phyloP scores from a whole-genome alignment of 64 coral and sea anemone species.

The Exaiptasia diaphana region DNA sequence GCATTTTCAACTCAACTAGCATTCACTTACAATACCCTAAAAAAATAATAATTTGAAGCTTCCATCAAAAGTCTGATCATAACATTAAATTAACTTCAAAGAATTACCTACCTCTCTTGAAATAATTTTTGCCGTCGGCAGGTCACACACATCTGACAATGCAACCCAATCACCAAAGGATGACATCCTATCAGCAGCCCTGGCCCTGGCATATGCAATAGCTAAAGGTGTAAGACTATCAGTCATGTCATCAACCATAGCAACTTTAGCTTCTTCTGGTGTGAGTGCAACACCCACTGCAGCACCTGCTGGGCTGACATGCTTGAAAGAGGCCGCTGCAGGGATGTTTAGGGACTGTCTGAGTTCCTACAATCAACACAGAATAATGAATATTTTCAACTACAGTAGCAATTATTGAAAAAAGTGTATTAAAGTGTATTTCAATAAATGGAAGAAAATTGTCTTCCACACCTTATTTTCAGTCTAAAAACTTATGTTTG shows the following conservation, averaged over 20 bases:
- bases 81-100: no score
- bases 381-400: no score
- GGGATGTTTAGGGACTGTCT: slow-evolving; percentile 69
- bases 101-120: slow-evolving; percentile 93
- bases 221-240: slow-evolving; percentile 88
- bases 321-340: slow-evolving; percentile 95
- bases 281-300: slow-evolving; percentile 75
- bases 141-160: slow-evolving; percentile 87
- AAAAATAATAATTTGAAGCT: no score
- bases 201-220: slow-evolving; percentile 89
- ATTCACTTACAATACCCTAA: no score
- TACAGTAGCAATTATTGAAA: no score
- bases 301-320: slow-evolving; percentile 94
- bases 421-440: no score
- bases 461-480: no score
- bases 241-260: slow-evolving; percentile 95
- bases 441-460: no score
- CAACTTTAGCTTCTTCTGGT: slow-evolving; percentile 77
- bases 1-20: no score
- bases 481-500: no score
- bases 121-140: slow-evolving; percentile 90
- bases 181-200: slow-evolving; percentile 96
- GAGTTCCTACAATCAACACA: slow-evolving; percentile 62
- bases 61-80: no score
- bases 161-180: slow-evolving; percentile 99